A percentile compares a stretch with the other conserved stretches of the same genome.
Evolutionary conservation across 2,888 invertebrate genomes (phyloP).

Genomic region (Tipula unca): DNA sequence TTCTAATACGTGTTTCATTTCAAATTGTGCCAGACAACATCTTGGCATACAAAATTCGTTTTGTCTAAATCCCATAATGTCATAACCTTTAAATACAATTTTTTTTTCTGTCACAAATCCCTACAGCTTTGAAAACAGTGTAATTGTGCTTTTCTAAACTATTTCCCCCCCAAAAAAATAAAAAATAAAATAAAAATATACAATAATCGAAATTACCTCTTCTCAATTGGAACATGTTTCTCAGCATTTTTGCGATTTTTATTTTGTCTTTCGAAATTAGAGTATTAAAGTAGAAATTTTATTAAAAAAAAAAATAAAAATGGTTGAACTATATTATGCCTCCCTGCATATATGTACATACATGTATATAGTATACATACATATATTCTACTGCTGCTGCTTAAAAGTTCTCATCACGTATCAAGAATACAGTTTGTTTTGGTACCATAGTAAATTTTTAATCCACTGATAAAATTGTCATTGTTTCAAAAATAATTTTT

Average conservation of each 20-base stretch:
- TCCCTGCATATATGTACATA: no score
- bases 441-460: not conserved
- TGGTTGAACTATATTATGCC: not conserved
- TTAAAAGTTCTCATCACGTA: not conserved
- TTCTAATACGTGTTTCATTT: not conserved
- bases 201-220: conserved; percentile 2
- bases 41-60: not conserved
- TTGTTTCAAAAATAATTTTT: not conserved
- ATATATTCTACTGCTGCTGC: not conserved
- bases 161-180: not conserved
- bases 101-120: not conserved
- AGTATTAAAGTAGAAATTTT: not conserved
- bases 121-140: not conserved
- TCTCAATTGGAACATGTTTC: not conserved
- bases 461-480: conserved; percentile 3
- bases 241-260: not conserved
- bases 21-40: not conserved
- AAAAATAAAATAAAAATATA: not conserved
- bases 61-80: not conserved
- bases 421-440: not conserved
- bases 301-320: not conserved
- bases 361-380: no score
- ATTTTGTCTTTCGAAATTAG: not conserved
- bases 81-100: not conserved
- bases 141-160: conserved; percentile 8